Evolutionary conservation across 2,797 vertebrate genomes (phyloP).

Genomic region (Peromyscus nudipes): DNA sequence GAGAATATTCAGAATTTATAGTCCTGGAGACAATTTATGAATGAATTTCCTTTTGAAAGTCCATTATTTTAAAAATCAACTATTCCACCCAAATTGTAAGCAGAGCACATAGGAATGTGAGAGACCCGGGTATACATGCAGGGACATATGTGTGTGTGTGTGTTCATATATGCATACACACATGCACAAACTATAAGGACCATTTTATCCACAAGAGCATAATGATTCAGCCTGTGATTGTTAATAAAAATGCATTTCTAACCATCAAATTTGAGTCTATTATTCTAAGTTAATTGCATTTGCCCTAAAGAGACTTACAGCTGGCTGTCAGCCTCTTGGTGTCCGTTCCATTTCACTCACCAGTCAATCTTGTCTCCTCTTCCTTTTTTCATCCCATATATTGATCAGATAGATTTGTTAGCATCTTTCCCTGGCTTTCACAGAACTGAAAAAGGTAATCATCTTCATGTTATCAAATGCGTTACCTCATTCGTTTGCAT

Average conservation of each 20-base stretch:
- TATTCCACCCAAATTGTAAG: conserved; percentile 76
- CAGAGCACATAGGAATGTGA: conserved; percentile 72
- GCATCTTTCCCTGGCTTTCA: conserved; percentile 83
- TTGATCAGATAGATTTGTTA: conserved; percentile 90
- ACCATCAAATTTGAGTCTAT: conserved; percentile 92
- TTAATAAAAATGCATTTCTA: conserved; percentile 92
- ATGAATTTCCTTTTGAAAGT: conserved; percentile 85
- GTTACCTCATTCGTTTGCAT: conserved; percentile 83
- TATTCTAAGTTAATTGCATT: conserved; percentile 94
- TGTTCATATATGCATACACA: conserved; percentile 85
- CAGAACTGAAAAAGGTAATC: conserved; percentile 50
- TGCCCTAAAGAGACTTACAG: conserved; percentile 92
- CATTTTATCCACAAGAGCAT: conserved; percentile 90
- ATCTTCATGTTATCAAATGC: conserved; percentile 85
- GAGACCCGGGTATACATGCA: conserved; percentile 1
- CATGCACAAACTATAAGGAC: conserved; percentile 86
- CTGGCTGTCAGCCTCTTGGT: conserved; percentile 92
- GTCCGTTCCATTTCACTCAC: conserved; percentile 91
- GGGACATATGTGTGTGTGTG: conserved; percentile 64
- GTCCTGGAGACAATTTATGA: conserved; percentile 81
- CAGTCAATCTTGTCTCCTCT: conserved; percentile 90
- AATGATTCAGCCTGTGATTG: conserved; percentile 90
- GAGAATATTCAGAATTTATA: conserved; percentile 87
- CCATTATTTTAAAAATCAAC: conserved; percentile 83
- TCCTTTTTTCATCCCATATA: conserved; percentile 87